Percentiles rank a stretch among this genome's conserved stretches.
These are phyloP conservation scores for Tetanocera ferruginea DNA, from an alignment of 2,888 invertebrate species.

Conservation along the genomic window DNA sequence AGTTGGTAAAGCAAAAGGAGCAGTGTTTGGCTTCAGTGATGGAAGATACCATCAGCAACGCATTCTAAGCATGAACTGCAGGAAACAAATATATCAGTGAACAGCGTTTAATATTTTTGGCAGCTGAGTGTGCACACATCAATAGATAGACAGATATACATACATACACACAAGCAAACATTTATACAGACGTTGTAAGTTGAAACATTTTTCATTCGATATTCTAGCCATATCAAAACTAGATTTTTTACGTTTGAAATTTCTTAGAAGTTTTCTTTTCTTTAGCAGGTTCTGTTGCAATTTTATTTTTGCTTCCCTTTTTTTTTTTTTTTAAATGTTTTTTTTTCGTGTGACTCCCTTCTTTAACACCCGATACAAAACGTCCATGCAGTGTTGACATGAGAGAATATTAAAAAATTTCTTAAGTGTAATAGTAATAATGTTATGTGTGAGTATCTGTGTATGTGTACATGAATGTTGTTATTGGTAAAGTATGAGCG, in stretches of 20 bases:
- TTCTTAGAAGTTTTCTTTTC: neutral
- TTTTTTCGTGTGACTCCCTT: neutral
- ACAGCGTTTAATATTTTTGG: constrained; percentile 29
- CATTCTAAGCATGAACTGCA: constrained; percentile 4
- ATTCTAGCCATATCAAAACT: constrained; percentile 17
- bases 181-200: neutral
- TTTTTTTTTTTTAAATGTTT: neutral
- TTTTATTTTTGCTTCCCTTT: neutral
- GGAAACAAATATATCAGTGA: constrained; percentile 25
- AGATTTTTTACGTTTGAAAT: constrained; percentile 24
- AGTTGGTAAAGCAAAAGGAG: too few species aligned
- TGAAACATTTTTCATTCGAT: neutral
- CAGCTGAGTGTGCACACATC: constrained; percentile 8
- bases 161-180: neutral
- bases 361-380: too few species aligned
- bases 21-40: neutral
- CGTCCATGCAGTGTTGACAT: too few species aligned
- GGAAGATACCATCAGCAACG: neutral
- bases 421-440: neutral
- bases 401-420: too few species aligned
- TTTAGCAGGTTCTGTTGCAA: neutral
- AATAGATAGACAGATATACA: constrained; percentile 10
- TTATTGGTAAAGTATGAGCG: neutral
- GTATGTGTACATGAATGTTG: neutral
- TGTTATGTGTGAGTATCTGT: neutral